Evolutionary conservation across 2,888 invertebrate species (phyloP).

Genomic region (Aquatica leii): DNA sequence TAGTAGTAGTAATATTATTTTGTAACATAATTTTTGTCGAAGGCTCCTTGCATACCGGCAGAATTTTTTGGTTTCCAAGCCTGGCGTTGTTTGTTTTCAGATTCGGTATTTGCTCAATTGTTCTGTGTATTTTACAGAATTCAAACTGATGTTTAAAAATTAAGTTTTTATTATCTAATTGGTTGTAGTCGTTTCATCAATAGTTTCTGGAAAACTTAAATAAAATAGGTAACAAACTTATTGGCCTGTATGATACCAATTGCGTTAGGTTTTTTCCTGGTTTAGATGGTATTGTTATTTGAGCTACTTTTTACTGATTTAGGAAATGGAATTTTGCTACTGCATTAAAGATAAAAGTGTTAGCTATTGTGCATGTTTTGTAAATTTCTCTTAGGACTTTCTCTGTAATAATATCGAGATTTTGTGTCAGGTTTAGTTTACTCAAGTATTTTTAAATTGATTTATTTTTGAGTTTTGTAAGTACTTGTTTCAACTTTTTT

Average conservation of each 20-base stretch:
- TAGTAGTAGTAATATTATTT: not conserved
- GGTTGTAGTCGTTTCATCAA: not conserved
- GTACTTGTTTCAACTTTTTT: no score
- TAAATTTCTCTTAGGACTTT: not conserved
- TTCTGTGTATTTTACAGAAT: not conserved
- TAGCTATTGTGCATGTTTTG: not conserved
- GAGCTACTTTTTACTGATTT: not conserved
- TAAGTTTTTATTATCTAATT: not conserved
- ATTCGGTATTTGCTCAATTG: not conserved
- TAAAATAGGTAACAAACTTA: not conserved
- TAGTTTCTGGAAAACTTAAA: not conserved
- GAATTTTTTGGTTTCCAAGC: conserved; percentile 5
- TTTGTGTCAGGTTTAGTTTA: no score
- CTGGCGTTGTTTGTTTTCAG: conserved; percentile 7
- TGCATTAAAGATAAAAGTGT: not conserved
- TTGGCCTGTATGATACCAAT: not conserved
- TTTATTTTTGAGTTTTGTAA: no score
- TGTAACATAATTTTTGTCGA: no score
- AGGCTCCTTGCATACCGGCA: not conserved
- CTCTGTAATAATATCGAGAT: not conserved
- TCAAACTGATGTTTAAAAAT: not conserved
- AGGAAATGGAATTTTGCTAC: not conserved
- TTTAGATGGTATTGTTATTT: not conserved
- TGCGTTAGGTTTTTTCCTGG: not conserved
- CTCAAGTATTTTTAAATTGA: no score